Evolutionary conservation across 2,888 invertebrate species (phyloP).

Genomic region (Drosophila ezoana): DNA sequence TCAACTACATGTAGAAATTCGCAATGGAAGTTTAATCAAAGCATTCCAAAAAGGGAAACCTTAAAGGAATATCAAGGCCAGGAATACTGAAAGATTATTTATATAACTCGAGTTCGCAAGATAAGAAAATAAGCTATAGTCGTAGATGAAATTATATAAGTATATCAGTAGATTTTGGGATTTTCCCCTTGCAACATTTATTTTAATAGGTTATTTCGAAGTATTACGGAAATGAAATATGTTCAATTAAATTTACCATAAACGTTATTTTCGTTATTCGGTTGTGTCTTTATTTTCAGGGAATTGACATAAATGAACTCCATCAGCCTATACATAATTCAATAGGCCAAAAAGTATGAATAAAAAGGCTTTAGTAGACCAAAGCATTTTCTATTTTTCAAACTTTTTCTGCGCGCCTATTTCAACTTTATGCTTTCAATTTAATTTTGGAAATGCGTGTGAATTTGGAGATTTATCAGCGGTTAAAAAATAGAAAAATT

Average conservation of each 20-base stretch:
- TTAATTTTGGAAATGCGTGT: slow-evolving; percentile 17
- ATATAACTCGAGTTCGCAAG: background rate
- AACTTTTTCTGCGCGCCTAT: background rate
- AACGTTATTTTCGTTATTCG: too few relatives aligned
- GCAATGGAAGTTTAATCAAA: slow-evolving; percentile 6
- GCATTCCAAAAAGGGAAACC: background rate
- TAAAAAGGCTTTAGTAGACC: background rate
- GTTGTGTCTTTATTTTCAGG: background rate
- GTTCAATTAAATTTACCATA: slow-evolving; percentile 4
- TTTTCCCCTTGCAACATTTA: background rate
- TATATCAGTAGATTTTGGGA: too few relatives aligned
- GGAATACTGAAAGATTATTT: background rate
- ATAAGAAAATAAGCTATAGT: background rate
- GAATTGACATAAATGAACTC: slow-evolving; percentile 5
- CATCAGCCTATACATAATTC: background rate
- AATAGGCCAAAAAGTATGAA: background rate
- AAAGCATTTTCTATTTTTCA: background rate
- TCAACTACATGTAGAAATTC: slow-evolving; percentile 12
- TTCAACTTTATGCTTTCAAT: slow-evolving; percentile 1
- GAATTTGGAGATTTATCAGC: slow-evolving; percentile 17
- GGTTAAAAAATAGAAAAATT: slow-evolving; percentile 15
- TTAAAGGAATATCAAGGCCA: background rate
- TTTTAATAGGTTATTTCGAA: background rate
- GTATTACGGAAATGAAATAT: background rate
- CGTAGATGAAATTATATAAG: too few relatives aligned